phyloP scores from a whole-genome alignment of 2,113 vertebrate genomes.

The Lampris incognitus region DNA sequence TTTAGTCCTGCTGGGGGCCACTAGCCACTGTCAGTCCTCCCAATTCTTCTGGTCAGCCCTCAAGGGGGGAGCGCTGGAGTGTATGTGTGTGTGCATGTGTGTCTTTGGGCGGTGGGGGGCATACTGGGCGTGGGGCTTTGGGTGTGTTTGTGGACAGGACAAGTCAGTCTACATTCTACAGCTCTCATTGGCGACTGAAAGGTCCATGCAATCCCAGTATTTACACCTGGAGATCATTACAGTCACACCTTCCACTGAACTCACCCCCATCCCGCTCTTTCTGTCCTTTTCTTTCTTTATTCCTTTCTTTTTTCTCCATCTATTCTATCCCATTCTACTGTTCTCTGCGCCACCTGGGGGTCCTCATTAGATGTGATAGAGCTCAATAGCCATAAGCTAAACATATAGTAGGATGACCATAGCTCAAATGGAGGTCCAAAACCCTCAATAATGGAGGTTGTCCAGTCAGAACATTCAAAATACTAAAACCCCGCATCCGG shows the following conservation, averaged over 20 bases:
- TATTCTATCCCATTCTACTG: background rate
- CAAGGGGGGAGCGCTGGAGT: background rate
- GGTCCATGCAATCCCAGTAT: background rate
- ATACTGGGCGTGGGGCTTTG: conserved; percentile 6
- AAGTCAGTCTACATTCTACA: conserved; percentile 24
- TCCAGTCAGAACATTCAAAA: background rate
- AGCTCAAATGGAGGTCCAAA: too few relatives aligned
- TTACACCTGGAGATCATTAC: conserved; percentile 13
- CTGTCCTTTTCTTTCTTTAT: conserved; percentile 11
- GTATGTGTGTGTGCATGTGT: background rate
- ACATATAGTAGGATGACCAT: background rate
- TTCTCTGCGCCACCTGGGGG: background rate
- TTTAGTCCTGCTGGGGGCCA: conserved; percentile 76
- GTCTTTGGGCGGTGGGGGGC: background rate
- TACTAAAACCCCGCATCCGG: too few relatives aligned
- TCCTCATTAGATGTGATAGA: background rate
- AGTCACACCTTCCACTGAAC: conserved; percentile 9
- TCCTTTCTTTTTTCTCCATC: background rate
- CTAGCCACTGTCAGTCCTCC: background rate
- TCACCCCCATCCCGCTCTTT: background rate
- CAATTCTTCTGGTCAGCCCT: conserved; percentile 2
- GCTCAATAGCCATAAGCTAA: background rate
- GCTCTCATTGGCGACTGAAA: conserved; percentile 16
- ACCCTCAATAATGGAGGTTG: background rate
- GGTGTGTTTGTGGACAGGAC: conserved; percentile 36